Base-by-base conservation (phyloP, 1,140 invertebrate genomes). In the Harpegnathos saltator region DNA sequence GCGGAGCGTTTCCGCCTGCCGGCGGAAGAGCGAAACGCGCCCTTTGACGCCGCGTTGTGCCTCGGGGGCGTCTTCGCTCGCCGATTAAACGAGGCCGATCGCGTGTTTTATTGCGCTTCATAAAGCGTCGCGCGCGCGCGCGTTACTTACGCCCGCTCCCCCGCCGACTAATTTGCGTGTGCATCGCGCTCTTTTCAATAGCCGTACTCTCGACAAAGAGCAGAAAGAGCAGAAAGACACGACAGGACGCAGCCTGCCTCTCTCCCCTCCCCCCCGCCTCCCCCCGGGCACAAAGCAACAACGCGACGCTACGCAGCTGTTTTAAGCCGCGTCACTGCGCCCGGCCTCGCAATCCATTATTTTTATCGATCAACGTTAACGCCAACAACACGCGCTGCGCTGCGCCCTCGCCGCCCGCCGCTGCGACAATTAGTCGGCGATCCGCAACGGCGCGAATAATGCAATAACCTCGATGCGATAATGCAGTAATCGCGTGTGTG, bases 21-120 rank as follows among this genome's bases (percentile, higher is more conserved):
- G 19, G 15, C 29, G 24, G 24, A 66, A n/a, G n/a, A n/a, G n/a
- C n/a, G n/a, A n/a, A n/a, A 54, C 52, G n/a, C 12, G 9, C 17
- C 24, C 22, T 73, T 54, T 54, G 12, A 38, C 54, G 29, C 29
- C 14, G 22, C 15, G 22, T 24, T 54, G 24, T 54, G 4, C 19
- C 50, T 9, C 17, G 4, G 72, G 15, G 15, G 14, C 9, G 2
- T 22, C 59, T 68, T 38, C 54, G 5, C 9, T 29, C 33, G 61
- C 62, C 19, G 19, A 56, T 77, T 56, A 56, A 77, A 77, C 26
- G 54, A n/a, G 3, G 17, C 29, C 38, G 44, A 14, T 52, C 17
- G 26, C 38, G 65, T 77, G 22, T 29, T 24, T 17, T 3, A 33
- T 44, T 72, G 58, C 12, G 1, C 22, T n/a, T n/a, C 24, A 33